A percentile compares a stretch with the other conserved stretches of the same genome.
These are phyloP conservation scores for Neotragus moschatus DNA, from an alignment of 2,113 vertebrate genomes.

Conservation along the genomic window DNA sequence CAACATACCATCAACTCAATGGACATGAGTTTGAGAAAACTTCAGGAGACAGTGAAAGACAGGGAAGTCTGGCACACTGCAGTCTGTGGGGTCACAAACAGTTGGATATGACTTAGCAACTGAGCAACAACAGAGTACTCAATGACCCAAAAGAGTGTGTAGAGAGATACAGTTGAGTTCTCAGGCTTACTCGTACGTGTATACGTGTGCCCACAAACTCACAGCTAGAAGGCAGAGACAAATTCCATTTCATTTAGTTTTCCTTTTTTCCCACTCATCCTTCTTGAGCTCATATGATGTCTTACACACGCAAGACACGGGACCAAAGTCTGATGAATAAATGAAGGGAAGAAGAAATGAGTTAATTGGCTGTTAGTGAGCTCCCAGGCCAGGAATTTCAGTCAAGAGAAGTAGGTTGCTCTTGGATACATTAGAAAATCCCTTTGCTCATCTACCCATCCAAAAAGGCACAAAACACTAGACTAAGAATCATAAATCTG, in stretches of 20 bases:
- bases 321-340: background rate
- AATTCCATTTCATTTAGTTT: background rate
- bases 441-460: constrained; percentile 32
- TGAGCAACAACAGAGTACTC: background rate
- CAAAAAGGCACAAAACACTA: constrained; percentile 37
- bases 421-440: constrained; percentile 57
- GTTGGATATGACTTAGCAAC: background rate
- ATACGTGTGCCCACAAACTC: background rate
- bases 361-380: constrained; percentile 23
- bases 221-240: background rate
- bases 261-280: background rate
- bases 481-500: constrained; percentile 43
- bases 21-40: background rate
- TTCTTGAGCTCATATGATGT: background rate
- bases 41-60: background rate
- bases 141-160: background rate
- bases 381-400: background rate
- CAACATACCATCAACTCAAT: background rate
- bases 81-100: background rate
- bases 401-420: constrained; percentile 51
- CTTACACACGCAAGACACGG: background rate
- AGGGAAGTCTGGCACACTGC: background rate
- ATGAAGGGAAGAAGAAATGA: constrained; percentile 19
- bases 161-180: background rate
- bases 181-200: background rate